A percentile compares a stretch with the other conserved stretches of the same genome.
Conservation (phyloP, 2,113 vertebrate genomes). For the Glareola pratincola region DNA sequence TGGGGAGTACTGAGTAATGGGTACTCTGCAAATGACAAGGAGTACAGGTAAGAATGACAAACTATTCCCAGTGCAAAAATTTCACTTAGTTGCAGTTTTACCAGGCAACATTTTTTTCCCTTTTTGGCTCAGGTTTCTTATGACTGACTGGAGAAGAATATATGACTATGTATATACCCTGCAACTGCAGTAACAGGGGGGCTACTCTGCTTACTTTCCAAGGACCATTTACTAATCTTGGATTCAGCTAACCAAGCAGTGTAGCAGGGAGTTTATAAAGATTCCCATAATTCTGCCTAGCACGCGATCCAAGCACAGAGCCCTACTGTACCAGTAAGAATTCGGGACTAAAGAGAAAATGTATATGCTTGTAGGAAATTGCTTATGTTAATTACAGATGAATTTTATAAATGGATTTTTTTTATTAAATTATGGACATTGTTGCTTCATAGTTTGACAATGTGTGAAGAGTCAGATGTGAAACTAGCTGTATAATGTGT, state of each 20-base stretch:
- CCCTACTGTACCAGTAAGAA: neutral
- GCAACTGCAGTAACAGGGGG: neutral
- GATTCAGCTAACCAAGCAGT: conserved; percentile 19
- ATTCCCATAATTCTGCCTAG: neutral
- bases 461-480: neutral
- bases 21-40: neutral
- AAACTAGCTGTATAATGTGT: neutral
- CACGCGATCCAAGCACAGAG: neutral
- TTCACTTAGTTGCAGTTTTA: neutral
- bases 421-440: neutral
- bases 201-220: conserved; percentile 17
- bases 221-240: conserved; percentile 15
- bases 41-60: neutral
- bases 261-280: neutral
- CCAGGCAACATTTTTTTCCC: fast-evolving
- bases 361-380: neutral
- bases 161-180: neutral
- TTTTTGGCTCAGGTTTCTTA: neutral
- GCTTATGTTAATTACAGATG: neutral
- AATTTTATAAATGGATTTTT: neutral
- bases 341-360: neutral
- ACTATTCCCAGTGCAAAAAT: neutral
- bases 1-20: neutral
- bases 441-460: neutral
- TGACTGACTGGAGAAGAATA: neutral